A percentile compares a stretch with the other conserved stretches of the same genome.
phyloP scores from a whole-genome alignment of 2,113 vertebrate genomes.

The Podilymbus podiceps region DNA sequence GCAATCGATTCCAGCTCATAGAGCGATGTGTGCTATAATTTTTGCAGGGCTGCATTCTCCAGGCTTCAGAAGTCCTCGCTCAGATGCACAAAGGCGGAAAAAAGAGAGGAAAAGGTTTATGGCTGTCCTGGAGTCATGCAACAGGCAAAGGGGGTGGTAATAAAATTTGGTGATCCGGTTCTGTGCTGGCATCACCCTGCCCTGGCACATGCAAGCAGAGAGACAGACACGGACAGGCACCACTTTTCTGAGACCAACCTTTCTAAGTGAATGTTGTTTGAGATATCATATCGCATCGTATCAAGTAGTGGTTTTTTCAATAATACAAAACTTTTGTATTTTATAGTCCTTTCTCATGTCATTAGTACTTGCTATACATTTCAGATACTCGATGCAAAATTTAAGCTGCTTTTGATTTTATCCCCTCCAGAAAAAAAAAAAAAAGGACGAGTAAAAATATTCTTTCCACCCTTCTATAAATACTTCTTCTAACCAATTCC shows the following conservation, averaged over 20 bases:
- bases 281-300: no score
- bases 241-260: background rate
- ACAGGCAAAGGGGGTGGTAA: background rate
- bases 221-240: rapidly evolving
- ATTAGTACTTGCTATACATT: background rate
- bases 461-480: background rate
- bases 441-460: background rate
- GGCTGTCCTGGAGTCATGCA: background rate
- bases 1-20: background rate
- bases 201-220: no score
- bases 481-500: background rate
- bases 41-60: background rate
- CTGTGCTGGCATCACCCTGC: background rate
- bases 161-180: no score
- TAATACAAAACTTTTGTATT: background rate
- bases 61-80: background rate
- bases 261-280: background rate
- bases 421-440: background rate
- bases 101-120: background rate
- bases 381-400: background rate
- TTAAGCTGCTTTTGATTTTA: background rate
- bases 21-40: rapidly evolving
- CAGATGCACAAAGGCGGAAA: background rate
- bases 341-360: background rate
- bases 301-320: background rate